A percentile compares a stretch with the other conserved stretches of the same genome.
Evolutionary conservation across 2,113 vertebrate species (phyloP).

Genomic region (Sinocyclocheilus maitianheensis): DNA sequence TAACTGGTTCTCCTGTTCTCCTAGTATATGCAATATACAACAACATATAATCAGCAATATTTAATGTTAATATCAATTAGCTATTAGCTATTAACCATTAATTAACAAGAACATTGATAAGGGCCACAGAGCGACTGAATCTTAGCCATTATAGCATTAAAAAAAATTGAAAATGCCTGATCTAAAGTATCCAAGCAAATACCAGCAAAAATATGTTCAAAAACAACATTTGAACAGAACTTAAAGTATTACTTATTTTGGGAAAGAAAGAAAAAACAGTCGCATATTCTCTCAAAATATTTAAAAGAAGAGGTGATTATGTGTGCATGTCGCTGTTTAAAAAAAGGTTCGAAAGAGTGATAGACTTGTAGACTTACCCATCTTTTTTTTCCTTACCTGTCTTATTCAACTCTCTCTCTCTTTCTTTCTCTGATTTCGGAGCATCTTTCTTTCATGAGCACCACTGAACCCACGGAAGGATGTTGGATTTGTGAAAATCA

Average conservation of each 20-base stretch:
- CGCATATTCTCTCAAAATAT: neutral
- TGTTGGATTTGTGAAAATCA: slow-evolving; percentile 57
- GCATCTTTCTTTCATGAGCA: slow-evolving; percentile 34
- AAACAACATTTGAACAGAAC: neutral
- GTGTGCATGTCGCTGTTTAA: neutral
- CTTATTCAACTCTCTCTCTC: slow-evolving; percentile 7
- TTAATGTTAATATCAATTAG: neutral
- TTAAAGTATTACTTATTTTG: neutral
- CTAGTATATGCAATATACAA: neutral
- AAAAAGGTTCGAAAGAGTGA: neutral
- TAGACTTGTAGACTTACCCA: neutral
- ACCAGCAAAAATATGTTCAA: neutral
- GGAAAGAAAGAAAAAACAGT: neutral
- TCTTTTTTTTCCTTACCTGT: neutral
- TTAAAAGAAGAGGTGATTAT: neutral
- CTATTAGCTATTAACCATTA: neutral
- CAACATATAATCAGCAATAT: neutral
- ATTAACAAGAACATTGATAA: neutral
- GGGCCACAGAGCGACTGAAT: neutral
- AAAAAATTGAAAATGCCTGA: neutral
- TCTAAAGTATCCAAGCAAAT: neutral
- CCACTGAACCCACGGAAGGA: slow-evolving; percentile 27
- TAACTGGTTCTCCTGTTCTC: neutral
- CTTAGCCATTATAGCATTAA: neutral
- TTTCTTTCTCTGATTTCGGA: neutral